Base-by-base conservation (phyloP, 2,888 invertebrate genomes). In the Scelioninae gen. 2 region DNA sequence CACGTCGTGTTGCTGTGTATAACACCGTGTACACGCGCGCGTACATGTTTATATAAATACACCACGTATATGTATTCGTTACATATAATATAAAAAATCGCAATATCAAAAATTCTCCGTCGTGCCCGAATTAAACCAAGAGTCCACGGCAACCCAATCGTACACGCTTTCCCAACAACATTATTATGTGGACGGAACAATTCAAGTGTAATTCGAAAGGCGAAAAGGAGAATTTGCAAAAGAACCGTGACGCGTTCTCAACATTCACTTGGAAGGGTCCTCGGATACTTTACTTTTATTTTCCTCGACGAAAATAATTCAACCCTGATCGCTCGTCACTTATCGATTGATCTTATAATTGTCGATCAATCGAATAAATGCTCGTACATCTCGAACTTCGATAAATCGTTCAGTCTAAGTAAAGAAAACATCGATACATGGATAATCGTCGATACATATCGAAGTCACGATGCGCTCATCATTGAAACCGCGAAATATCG, bases 181-280 rank as follows among this genome's bases (percentile, higher is more conserved):
- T 65, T 18, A 18, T n/a, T 25, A 33, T 43, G 65, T 73, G 72
- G 72, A 73, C 72, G 72, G 72, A 72, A 67, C 50, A 73, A 73
- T 73, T 73, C 43, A 72, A 71, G 52, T 64, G 33, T 63, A 64
- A 65, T 60, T 50, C 64, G 69, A 73, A 68, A 53, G 52, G 35
- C 53, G 46, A 60, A 71, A 64, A 53, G 43, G 37, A 71, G 58
- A 63, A 63, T 64, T 63, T 73, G 73, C 73, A 69, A 74, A 74
- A 74, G 73, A 74, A 74, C 65, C 73, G 73, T 69, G 16, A 74
- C 69, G 73, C 73, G 69, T 60, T 55, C 46, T 53, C 41, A 70
- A 71, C 70, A 71, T 58, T 15, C 64, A 71, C 18, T 61, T 71
- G 37, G 41, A 57, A 63, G 48, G 63, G 18, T 63, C 41, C 57